phyloP scores from a whole-genome alignment of 2,797 vertebrate genomes.

The Phaenicophaeus curvirostris region DNA sequence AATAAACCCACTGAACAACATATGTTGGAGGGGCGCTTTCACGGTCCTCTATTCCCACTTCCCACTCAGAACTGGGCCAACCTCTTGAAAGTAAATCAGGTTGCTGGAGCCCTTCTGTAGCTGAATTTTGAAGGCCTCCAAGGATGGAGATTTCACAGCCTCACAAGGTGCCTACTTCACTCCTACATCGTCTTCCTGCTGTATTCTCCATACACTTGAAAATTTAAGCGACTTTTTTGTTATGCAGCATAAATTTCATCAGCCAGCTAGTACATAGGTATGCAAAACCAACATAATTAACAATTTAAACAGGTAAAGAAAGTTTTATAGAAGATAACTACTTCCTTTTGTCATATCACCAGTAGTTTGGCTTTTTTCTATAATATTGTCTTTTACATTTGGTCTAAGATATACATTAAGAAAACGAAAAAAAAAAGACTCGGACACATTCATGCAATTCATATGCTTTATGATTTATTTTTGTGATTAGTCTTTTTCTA shows the following conservation, averaged over 20 bases:
- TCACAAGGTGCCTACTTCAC: background rate
- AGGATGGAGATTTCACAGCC: background rate
- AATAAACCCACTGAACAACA: background rate
- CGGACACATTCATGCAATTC: background rate
- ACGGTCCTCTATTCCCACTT: background rate
- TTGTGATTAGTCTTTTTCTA: background rate
- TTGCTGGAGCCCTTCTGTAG: background rate
- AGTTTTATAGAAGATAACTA: background rate
- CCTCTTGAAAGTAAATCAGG: background rate
- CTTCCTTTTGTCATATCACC: background rate
- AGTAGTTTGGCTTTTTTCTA: background rate
- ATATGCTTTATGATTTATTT: background rate
- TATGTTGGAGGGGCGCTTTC: background rate
- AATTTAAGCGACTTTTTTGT: background rate
- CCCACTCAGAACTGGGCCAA: background rate
- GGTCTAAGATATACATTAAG: background rate
- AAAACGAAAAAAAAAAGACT: too few relatives aligned
- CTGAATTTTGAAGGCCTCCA: background rate
- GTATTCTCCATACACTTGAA: background rate
- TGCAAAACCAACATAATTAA: background rate
- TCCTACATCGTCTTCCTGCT: background rate
- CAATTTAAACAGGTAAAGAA: background rate
- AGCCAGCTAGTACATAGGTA: background rate
- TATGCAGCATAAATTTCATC: background rate
- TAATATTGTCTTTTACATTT: background rate